Conservation (phyloP, 2,113 vertebrate species). For the Australoheros scitulus region DNA sequence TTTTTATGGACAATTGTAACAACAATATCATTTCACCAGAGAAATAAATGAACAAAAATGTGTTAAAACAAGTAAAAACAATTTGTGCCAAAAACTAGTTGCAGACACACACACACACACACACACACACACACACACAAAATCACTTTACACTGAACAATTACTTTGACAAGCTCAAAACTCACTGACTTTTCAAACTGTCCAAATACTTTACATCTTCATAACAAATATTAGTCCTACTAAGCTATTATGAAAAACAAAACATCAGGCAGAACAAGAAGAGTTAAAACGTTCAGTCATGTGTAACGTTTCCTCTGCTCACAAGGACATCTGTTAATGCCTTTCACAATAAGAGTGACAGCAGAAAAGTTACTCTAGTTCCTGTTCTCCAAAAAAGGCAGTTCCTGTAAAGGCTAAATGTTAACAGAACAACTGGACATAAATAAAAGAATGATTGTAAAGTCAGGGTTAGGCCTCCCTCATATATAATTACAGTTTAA, state of each 20-base stretch:
- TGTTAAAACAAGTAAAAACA: slow-evolving; percentile 46
- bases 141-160: slow-evolving; percentile 13
- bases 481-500: not conserved
- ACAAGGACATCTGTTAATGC: not conserved
- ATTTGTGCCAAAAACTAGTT: slow-evolving; percentile 13
- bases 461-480: not conserved
- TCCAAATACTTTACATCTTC: slow-evolving; percentile 14
- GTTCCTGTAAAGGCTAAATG: not conserved
- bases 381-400: not conserved
- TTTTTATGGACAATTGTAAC: slow-evolving; percentile 15
- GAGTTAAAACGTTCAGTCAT: too few species aligned
- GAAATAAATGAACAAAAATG: not conserved
- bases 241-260: not conserved
- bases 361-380: not conserved
- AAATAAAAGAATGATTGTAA: not conserved
- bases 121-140: not conserved
- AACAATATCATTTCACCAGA: not conserved
- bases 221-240: slow-evolving; percentile 5
- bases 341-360: not conserved
- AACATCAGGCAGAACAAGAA: not conserved
- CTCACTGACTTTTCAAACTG: slow-evolving; percentile 13
- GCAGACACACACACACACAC: not conserved
- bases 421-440: not conserved
- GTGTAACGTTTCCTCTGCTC: too few species aligned
- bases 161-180: slow-evolving; percentile 38